Conservation (phyloP, 2,797 vertebrate genomes). For the Hypotaenidia philippensis region DNA sequence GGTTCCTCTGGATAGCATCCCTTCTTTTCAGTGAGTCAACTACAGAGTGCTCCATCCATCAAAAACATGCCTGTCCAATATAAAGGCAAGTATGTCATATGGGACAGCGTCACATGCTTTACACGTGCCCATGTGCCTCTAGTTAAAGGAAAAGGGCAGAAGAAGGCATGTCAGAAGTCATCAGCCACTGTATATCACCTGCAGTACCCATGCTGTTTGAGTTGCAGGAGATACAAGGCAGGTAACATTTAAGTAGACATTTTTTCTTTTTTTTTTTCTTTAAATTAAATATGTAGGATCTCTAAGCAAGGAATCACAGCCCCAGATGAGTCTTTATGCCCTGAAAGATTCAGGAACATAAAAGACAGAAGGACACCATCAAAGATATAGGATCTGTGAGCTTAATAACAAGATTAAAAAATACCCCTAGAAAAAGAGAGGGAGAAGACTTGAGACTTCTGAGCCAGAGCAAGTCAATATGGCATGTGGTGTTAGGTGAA, state of each 20-base stretch:
- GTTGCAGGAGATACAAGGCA: neutral
- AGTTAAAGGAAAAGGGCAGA: neutral
- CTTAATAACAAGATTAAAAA: neutral
- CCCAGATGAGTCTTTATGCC: neutral
- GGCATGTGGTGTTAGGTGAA: fast-evolving
- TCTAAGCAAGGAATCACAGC: neutral
- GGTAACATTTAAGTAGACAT: neutral
- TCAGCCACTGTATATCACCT: neutral
- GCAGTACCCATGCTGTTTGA: neutral
- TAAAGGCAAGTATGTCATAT: no score
- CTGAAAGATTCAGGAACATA: neutral
- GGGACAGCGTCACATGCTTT: no score
- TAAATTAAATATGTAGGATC: neutral
- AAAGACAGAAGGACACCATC: neutral
- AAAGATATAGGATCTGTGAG: neutral
- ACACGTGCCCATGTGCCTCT: neutral
- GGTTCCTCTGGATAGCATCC: no score
- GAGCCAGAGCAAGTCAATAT: fast-evolving
- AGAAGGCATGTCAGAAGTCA: neutral
- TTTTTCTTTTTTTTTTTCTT: neutral
- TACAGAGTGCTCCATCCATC: no score
- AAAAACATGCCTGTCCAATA: no score
- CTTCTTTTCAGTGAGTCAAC: no score
- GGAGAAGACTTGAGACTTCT: neutral
- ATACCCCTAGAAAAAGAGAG: neutral